These are phyloP conservation scores for Prunella himalayana DNA, from an alignment of 2,113 vertebrate species.

Conservation along the genomic window DNA sequence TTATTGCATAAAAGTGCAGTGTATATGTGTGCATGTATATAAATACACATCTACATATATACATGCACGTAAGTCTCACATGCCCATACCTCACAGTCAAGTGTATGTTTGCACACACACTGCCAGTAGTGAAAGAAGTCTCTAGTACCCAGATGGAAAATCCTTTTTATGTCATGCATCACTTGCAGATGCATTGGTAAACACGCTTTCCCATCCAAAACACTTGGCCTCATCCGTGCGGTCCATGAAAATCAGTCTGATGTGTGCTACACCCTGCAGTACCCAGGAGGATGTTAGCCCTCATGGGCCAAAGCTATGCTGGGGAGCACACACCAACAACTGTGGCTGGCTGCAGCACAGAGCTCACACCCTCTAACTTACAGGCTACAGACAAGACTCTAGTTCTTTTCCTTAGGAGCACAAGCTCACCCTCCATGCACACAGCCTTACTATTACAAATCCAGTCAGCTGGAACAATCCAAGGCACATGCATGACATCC, in stretches of 20 bases:
- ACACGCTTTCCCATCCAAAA: not conserved
- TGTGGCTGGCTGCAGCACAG: rapidly evolving
- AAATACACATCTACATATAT: not conserved
- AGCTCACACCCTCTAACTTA: not conserved
- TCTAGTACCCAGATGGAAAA: not conserved
- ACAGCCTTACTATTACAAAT: not conserved
- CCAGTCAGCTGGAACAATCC: not conserved
- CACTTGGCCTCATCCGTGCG: not conserved
- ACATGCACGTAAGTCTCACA: not conserved
- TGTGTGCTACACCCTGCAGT: not conserved
- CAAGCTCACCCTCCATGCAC: not conserved
- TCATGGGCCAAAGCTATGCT: not conserved
- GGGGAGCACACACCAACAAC: not conserved
- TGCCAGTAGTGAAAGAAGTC: not conserved
- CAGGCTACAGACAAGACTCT: not conserved
- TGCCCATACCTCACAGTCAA: not conserved
- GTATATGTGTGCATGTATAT: not conserved
- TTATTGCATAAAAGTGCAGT: not conserved
- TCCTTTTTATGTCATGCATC: not conserved
- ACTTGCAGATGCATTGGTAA: not conserved
- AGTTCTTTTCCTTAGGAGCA: not conserved
- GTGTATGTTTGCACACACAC: not conserved
- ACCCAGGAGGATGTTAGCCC: not conserved
- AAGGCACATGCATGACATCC: rapidly evolving
- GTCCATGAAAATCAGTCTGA: not conserved